Evolutionary conservation across 2,888 invertebrate genomes (phyloP), one percentile per base, ranked within the genome.

Genomic region (Gasteruption jaculator): DNA sequence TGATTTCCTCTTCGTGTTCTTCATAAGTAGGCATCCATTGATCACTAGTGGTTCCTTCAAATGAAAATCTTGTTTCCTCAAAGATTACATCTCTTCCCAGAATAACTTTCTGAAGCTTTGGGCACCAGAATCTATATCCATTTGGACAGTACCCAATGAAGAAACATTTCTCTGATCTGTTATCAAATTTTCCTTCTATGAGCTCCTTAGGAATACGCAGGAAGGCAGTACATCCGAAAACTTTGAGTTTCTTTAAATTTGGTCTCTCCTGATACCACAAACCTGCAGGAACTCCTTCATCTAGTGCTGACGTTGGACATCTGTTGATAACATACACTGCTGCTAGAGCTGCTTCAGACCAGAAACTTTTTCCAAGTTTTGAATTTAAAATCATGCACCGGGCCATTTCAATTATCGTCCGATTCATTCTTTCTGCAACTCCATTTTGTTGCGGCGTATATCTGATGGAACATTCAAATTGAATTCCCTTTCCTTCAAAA

Each of bases 91-190:
- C 48, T 27, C 49, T 38, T 15, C 49, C 53, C 14, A 19, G 30
- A 15, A 50, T 16, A 18, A 49, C 19, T 34, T 48, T 43, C 12
- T 38, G 4, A 6, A 46, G 38, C 32, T 42, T 43, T 12, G 46
- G 49, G 29, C 48, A 35, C 57, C 52, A 59, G 5, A 57, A 32
- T 32, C 50, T 41, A n/a, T 50, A 54, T 3, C 49, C 47, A 25
- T 48, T 54, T 7, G 41, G 10, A 35, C 51, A 51, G 31, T 59
- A 57, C 26, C 33, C 25, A 3, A 33, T 18, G 2, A 33, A 33
- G 8, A 33, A 19, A 14, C 33, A 12, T 39, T 19, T 6, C 3
- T 18, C 26, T 3, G 25, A 25, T 12, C 31, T 39, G 10, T 11
- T 18, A 2, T 25, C 39, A 12, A 38, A 31, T 15, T 32, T 38